phyloP scores from a whole-genome alignment of 1,140 invertebrate species.

The Penaeus vannamei region DNA sequence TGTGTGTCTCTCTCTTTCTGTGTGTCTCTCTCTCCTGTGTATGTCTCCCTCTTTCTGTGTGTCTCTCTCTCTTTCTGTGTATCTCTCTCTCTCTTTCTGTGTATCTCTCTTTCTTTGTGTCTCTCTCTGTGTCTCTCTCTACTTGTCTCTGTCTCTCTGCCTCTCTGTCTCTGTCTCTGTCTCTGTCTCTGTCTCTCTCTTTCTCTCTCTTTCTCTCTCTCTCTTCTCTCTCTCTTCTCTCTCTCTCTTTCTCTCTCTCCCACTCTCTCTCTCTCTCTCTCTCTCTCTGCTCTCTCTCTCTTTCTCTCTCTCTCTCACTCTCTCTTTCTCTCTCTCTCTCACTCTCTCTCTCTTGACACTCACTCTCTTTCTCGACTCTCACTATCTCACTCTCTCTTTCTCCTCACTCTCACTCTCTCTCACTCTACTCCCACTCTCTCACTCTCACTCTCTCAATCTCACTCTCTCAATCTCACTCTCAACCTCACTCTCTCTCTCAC shows the following conservation, averaged over 20 bases:
- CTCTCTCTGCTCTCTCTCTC: conserved; percentile 18
- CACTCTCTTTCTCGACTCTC: neutral
- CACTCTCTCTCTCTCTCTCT: neutral
- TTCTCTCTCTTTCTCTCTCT: conserved; percentile 5
- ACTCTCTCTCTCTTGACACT: neutral
- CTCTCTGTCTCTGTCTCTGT: conserved; percentile 1
- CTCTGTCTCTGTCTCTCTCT: conserved; percentile 18
- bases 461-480: too few species aligned
- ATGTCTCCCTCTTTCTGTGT: too few species aligned
- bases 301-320: neutral
- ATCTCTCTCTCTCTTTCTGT: neutral
- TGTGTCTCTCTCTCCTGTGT: neutral
- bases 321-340: neutral
- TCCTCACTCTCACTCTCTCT: neutral
- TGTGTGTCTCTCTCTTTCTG: too few species aligned
- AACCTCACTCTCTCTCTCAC: too few species aligned
- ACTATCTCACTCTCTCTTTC: neutral
- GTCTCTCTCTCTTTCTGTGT: too few species aligned
- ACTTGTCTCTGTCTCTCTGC: neutral
- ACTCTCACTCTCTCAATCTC: too few species aligned
- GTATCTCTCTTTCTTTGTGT: neutral
- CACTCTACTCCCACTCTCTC: too few species aligned
- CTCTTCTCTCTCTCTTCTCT: neutral
- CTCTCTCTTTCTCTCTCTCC: neutral
- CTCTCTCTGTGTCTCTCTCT: neutral